Evolutionary conservation across 2,797 vertebrate species (phyloP).

Genomic region (Cyprinella venusta): DNA sequence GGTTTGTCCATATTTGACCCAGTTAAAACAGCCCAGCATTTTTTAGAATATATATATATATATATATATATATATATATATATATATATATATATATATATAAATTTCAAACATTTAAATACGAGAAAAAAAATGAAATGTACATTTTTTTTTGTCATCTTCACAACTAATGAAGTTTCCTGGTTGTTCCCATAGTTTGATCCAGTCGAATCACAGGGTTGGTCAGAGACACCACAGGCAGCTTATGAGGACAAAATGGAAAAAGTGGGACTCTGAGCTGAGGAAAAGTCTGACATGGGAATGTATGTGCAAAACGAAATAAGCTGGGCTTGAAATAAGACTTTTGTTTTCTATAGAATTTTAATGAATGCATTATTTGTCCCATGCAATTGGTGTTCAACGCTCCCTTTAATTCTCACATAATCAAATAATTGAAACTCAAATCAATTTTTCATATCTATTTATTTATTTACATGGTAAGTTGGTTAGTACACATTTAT

Average conservation of each 20-base stretch:
- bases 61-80: no score
- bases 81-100: no score
- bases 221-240: constrained; percentile 61
- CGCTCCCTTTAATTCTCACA: not conserved
- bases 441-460: not conserved
- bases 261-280: constrained; percentile 67
- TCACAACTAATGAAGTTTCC: not conserved
- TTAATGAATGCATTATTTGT: not conserved
- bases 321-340: not conserved
- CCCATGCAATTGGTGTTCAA: not conserved
- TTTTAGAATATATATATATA: no score
- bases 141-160: no score
- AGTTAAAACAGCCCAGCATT: no score
- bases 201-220: constrained; percentile 68
- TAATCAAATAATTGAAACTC: not conserved
- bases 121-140: no score
- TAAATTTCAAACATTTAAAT: no score
- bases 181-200: not conserved
- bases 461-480: not conserved
- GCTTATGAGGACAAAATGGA: constrained; percentile 64
- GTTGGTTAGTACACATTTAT: not conserved
- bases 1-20: no score
- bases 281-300: constrained; percentile 63
- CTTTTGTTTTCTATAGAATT: not conserved
- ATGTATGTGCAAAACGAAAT: constrained; percentile 22